Percentiles rank a stretch among this genome's conserved stretches.
Evolutionary conservation across 2,797 vertebrate species (phyloP).

Genomic region (Microtus obscurus): DNA sequence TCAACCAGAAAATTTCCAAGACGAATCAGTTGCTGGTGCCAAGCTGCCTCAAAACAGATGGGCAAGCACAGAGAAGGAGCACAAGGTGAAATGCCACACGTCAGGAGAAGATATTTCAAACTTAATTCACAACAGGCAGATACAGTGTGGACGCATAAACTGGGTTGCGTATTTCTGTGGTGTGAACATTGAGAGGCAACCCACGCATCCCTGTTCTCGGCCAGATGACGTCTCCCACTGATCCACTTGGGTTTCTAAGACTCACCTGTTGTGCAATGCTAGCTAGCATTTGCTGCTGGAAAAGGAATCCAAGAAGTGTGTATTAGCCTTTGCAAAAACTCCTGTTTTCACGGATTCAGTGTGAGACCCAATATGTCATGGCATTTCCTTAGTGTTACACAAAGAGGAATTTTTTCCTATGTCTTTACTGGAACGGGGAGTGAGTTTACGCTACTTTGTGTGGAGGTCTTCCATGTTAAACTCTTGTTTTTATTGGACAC

Average conservation of each 20-base stretch:
- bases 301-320: constrained; percentile 21
- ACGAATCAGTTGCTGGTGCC: constrained; percentile 79
- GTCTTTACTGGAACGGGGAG: constrained; percentile 62
- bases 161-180: not conserved
- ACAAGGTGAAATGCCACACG: constrained; percentile 87
- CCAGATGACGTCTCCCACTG: not conserved
- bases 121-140: constrained; percentile 86
- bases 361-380: constrained; percentile 66
- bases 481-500: constrained; percentile 78
- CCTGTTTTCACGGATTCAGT: constrained; percentile 59
- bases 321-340: constrained; percentile 41
- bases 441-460: constrained; percentile 73
- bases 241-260: not conserved
- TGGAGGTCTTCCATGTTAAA: constrained; percentile 74
- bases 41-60: constrained; percentile 86
- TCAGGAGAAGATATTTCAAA: constrained; percentile 83
- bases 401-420: constrained; percentile 65
- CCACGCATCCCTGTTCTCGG: not conserved
- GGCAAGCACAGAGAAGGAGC: constrained; percentile 81
- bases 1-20: constrained; percentile 74
- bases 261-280: constrained; percentile 68
- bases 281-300: constrained; percentile 45
- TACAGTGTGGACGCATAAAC: constrained; percentile 22
- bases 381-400: constrained; percentile 31
- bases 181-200: constrained; percentile 5